Evolutionary conservation across 2,888 invertebrate species (phyloP), one percentile per base, ranked within the genome.

Genomic region (Geophilus truncorum): DNA sequence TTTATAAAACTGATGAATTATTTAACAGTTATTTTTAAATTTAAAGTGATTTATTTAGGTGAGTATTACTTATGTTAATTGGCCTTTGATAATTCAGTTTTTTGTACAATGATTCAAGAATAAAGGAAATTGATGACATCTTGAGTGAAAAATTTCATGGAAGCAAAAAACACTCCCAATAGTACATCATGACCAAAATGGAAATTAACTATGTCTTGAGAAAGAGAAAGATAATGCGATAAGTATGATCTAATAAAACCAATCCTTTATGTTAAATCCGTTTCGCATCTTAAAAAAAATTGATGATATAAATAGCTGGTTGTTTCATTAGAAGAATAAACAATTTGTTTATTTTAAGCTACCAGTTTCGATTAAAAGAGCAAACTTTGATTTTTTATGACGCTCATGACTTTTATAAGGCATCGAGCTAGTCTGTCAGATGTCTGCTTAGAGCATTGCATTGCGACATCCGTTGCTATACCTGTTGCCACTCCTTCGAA

Each of bases 171-270:
- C 70, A 70, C 70, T 9, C 70, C 28, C 70, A 70, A 18, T 25
- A 2, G 25, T 15, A 25, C 45, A 45, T 45, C 45, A 12, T 45
- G 12, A 15, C 45, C n/a, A n/a, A 45, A 45, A 45, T 45, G 70
- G 70, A 15, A 9, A 25, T 28, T 21, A 62, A 70, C 10, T 25
- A 12, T 51, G 51, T 51, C 51, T 18, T 4, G 18, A 7, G 51
- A 51, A 51, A 51, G 21, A 51, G 51, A 28, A 62, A 28, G 70
- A 70, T 70, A 12, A 70, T 70, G 70, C 12, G 25, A 70, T 70
- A 70, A 70, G 70, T 15, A 28, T 70, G 70, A 70, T 70, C 70
- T 70, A 70, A 70, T 70, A 25, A 25, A 70, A n/a, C 70, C 70
- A 28, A 70, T 23, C 70, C 51, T 70, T 70, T 10, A 70, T 28